A percentile compares a stretch with the other conserved stretches of the same genome.
phyloP scores from a whole-genome alignment of 2,888 invertebrate genomes.

The Pterobdella sp. region DNA sequence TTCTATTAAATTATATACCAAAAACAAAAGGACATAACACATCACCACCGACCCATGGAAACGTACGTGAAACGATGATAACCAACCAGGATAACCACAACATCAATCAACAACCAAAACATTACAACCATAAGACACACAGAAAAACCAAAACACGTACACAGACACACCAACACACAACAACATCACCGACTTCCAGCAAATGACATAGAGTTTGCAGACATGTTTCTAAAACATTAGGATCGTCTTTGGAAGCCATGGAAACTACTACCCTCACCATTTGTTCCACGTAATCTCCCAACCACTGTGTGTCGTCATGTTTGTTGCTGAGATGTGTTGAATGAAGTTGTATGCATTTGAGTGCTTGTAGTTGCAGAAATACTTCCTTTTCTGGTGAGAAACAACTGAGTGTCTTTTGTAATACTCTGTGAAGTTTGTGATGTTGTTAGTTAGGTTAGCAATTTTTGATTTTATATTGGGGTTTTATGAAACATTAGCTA shows the following conservation, averaged over 20 bases:
- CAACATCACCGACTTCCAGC: neutral
- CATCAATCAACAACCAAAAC: too few relatives aligned
- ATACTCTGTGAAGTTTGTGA: neutral
- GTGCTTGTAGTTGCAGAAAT: neutral
- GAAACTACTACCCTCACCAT: constrained; percentile 3
- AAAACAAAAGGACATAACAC: too few relatives aligned
- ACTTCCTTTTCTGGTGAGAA: neutral
- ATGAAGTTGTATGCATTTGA: neutral
- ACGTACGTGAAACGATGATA: too few relatives aligned
- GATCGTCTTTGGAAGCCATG: neutral
- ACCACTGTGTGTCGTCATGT: neutral
- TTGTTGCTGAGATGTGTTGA: neutral
- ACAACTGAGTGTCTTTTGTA: neutral
- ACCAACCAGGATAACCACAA: too few relatives aligned
- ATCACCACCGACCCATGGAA: too few relatives aligned
- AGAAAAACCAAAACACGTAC: too few relatives aligned
- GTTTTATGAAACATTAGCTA: too few relatives aligned
- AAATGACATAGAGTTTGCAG: neutral
- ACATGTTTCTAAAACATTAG: neutral
- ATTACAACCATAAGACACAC: too few relatives aligned
- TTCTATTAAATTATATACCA: too few relatives aligned
- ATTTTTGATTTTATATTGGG: too few relatives aligned
- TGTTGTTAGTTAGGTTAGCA: too few relatives aligned
- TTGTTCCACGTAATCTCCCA: neutral
- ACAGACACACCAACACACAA: too few relatives aligned